Evolutionary conservation across 2,888 invertebrate species (phyloP).

Genomic region (Pyrrhosoma nymphula): DNA sequence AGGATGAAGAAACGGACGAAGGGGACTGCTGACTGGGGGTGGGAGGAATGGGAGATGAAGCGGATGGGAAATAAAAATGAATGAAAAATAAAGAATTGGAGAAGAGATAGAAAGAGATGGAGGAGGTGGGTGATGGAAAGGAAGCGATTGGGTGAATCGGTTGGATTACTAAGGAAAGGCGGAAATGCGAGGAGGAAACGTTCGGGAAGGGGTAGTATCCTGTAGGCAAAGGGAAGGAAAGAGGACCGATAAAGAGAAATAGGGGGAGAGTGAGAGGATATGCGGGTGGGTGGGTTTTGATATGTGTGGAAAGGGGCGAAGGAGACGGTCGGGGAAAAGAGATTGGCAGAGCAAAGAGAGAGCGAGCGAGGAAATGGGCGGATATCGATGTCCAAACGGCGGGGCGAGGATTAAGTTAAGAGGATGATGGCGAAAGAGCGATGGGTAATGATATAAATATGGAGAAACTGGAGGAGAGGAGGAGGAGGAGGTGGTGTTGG

Average conservation of each 20-base stretch:
- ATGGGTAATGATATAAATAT: slow-evolving; percentile 11
- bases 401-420: slow-evolving; percentile 3
- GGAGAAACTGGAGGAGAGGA: background rate
- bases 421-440: slow-evolving; percentile 2
- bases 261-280: background rate
- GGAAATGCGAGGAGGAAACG: background rate
- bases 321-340: background rate
- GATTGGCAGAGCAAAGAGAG: background rate
- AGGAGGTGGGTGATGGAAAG: background rate
- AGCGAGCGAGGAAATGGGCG: background rate
- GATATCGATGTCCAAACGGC: background rate
- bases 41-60: background rate
- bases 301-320: background rate
- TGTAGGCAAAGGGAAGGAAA: too few relatives aligned
- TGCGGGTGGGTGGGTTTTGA: background rate
- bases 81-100: too few relatives aligned
- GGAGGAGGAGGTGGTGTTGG: background rate
- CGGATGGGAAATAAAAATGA: too few relatives aligned
- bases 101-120: background rate
- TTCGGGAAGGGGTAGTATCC: background rate
- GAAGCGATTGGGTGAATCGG: background rate
- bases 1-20: too few relatives aligned
- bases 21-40: too few relatives aligned
- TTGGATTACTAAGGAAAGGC: background rate
- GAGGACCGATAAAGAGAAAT: too few relatives aligned